phyloP scores from a whole-genome alignment of 2,113 vertebrate genomes.

The Macrotis lagotis region DNA sequence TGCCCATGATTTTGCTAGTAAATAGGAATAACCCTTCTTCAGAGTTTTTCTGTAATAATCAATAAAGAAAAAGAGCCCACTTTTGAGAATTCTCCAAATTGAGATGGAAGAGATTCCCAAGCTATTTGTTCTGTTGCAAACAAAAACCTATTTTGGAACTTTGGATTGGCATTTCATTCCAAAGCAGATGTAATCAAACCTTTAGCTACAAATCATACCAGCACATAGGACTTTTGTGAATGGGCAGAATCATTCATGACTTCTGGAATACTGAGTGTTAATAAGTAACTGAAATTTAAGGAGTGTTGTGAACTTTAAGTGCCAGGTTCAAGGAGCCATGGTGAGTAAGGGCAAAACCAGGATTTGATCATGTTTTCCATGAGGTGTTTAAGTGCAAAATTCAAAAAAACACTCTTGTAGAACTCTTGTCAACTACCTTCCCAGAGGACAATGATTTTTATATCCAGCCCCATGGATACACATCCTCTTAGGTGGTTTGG shows the following conservation, averaged over 20 bases:
- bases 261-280: background rate
- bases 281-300: background rate
- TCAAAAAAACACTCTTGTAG: background rate
- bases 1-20: slow-evolving; percentile 70
- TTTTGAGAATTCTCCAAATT: slow-evolving; percentile 58
- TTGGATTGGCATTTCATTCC: slow-evolving; percentile 7
- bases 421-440: background rate
- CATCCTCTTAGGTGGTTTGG: background rate
- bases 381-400: slow-evolving; percentile 13
- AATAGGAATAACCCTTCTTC: slow-evolving; percentile 69
- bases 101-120: slow-evolving; percentile 44
- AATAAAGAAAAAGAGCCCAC: slow-evolving; percentile 52
- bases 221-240: background rate
- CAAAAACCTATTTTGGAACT: slow-evolving; percentile 6
- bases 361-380: slow-evolving; percentile 22
- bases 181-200: slow-evolving; percentile 8
- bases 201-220: slow-evolving; percentile 17
- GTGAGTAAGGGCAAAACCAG: background rate
- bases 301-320: background rate
- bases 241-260: slow-evolving; percentile 2
- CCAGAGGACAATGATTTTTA: background rate
- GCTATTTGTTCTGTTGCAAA: slow-evolving; percentile 33
- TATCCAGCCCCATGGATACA: background rate
- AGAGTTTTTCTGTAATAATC: slow-evolving; percentile 71
- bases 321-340: background rate